A percentile compares a stretch with the other conserved stretches of the same genome.
Evolutionary conservation across 2,797 vertebrate genomes (phyloP).

Genomic region (Fratercula arctica): DNA sequence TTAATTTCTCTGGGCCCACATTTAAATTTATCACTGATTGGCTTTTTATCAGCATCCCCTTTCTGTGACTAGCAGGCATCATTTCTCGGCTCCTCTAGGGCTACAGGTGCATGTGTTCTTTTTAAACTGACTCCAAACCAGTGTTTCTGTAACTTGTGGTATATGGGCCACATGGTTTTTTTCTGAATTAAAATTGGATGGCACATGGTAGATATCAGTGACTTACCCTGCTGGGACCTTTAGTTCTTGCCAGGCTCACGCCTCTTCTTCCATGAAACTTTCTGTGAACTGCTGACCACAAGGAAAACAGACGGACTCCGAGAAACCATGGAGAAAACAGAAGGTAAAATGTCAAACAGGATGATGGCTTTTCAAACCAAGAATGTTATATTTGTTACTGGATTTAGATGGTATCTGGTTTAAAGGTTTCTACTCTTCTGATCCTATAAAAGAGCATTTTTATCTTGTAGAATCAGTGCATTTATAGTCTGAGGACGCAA

Average conservation of each 20-base stretch:
- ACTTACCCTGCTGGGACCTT: neutral
- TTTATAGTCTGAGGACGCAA: neutral
- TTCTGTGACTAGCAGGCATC: neutral
- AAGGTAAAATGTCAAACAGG: neutral
- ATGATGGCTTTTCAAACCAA: neutral
- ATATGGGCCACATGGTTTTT: accelerated
- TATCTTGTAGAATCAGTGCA: neutral
- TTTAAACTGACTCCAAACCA: neutral
- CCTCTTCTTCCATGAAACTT: neutral
- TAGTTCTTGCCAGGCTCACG: neutral
- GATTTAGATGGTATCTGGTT: neutral
- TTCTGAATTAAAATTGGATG: neutral
- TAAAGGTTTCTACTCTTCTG: slow-evolving; percentile 13
- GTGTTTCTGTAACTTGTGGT: neutral
- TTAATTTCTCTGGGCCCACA: neutral
- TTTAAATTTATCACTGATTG: neutral
- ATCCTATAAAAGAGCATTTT: neutral
- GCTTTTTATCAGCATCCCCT: neutral
- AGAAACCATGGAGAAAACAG: neutral
- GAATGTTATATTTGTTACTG: neutral
- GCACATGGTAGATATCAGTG: neutral
- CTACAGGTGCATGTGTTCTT: neutral
- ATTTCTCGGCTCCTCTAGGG: neutral
- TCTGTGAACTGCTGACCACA: neutral
- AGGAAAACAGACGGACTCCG: neutral